Evolutionary conservation across 2,888 invertebrate genomes (phyloP).

Genomic region (Emmelina monodactyla): DNA sequence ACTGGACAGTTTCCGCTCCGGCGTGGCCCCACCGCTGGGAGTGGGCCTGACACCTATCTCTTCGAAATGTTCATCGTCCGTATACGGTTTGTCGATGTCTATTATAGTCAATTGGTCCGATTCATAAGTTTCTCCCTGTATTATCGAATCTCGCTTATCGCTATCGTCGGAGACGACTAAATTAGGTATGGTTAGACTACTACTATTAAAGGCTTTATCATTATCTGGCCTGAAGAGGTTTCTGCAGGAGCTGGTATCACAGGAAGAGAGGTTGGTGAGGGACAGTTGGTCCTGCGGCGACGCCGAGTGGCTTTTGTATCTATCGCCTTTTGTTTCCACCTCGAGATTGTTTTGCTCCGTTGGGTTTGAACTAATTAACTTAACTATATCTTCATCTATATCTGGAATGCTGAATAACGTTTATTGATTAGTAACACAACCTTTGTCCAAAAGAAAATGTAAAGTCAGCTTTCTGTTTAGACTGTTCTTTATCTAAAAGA

Average conservation of each 20-base stretch:
- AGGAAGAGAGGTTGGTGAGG: slow-evolving; percentile 50
- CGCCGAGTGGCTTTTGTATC: slow-evolving; percentile 33
- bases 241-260: slow-evolving; percentile 56
- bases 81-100: slow-evolving; percentile 67
- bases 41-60: slow-evolving; percentile 36
- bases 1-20: slow-evolving; percentile 47
- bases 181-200: slow-evolving; percentile 58
- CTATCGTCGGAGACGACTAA: slow-evolving; percentile 56
- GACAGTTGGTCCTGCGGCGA: slow-evolving; percentile 47
- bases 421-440: too few relatives aligned
- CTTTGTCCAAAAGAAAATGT: too few relatives aligned
- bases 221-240: slow-evolving; percentile 45
- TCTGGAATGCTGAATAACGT: slow-evolving; percentile 54
- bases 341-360: slow-evolving; percentile 34
- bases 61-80: slow-evolving; percentile 49
- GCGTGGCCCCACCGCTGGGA: slow-evolving; percentile 47
- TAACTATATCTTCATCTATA: slow-evolving; percentile 62
- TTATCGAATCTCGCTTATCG: slow-evolving; percentile 46
- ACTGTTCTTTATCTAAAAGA: too few relatives aligned
- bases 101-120: slow-evolving; percentile 72
- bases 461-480: too few relatives aligned
- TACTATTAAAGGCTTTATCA: slow-evolving; percentile 42
- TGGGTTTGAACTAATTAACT: slow-evolving; percentile 48
- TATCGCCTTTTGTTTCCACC: slow-evolving; percentile 31
- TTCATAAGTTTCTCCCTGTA: slow-evolving; percentile 64